These are phyloP conservation scores for Chironomus riparius DNA, from an alignment of 2,888 invertebrate species.

Conservation along the genomic window DNA sequence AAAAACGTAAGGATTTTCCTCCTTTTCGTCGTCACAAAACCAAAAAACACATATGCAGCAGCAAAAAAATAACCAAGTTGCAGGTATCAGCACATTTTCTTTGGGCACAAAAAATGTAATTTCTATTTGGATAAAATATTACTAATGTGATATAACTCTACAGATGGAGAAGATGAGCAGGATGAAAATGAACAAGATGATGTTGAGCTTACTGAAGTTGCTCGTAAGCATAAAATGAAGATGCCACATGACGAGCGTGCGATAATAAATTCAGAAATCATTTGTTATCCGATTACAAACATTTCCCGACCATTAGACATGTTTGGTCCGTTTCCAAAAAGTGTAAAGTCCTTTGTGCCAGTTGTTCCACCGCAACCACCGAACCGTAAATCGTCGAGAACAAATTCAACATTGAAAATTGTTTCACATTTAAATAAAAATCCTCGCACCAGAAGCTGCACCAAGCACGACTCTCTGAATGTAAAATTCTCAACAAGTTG, in stretches of 20 bases:
- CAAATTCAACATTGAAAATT: conserved; percentile 58
- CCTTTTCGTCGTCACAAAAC: background rate
- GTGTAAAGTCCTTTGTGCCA: conserved; percentile 49
- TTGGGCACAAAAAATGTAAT: background rate
- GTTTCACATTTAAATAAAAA: conserved; percentile 43
- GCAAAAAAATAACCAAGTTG: background rate
- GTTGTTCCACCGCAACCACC: conserved; percentile 62
- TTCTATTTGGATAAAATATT: background rate
- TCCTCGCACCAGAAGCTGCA: conserved; percentile 2
- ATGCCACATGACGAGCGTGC: conserved; percentile 19
- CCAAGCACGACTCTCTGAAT: conserved; percentile 13
- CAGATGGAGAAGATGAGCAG: background rate
- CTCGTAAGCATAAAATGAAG: background rate
- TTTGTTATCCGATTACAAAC: conserved; percentile 52
- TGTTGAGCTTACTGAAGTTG: background rate
- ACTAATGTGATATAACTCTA: background rate
- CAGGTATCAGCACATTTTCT: conserved; percentile 15
- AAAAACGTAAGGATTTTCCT: background rate
- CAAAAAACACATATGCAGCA: background rate
- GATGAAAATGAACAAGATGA: background rate
- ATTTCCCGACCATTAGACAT: conserved; percentile 40
- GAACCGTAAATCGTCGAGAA: conserved; percentile 63
- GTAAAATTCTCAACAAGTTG: conserved; percentile 32
- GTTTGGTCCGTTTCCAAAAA: conserved; percentile 52
- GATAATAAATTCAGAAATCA: conserved; percentile 43